phyloP scores from a whole-genome alignment of 2,113 vertebrate species.

The Microcebus lehilahytsara region DNA sequence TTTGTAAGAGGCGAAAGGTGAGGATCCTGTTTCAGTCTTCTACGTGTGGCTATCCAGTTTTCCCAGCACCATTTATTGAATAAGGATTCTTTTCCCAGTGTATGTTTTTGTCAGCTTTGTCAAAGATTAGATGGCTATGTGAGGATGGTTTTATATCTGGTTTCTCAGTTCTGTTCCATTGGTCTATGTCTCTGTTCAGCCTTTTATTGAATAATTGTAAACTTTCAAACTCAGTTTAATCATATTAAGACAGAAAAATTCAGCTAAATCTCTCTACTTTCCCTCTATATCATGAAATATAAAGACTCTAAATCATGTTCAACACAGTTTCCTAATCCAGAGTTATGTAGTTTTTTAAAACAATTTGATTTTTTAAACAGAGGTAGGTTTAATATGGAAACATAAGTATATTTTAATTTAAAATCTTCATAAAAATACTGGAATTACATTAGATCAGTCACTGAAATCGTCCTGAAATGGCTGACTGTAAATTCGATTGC shows the following conservation, averaged over 20 bases:
- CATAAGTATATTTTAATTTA: background rate
- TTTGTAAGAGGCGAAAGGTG: no score
- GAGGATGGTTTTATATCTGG: no score
- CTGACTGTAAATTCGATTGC: background rate
- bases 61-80: no score
- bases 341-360: background rate
- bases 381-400: background rate
- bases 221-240: conserved; percentile 16
- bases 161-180: no score
- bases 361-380: background rate
- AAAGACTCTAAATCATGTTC: background rate
- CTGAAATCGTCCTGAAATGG: background rate
- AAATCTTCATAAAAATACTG: background rate
- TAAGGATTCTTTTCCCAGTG: no score
- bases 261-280: background rate
- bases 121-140: no score
- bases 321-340: background rate
- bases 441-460: background rate
- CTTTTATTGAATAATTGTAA: conserved; percentile 29
- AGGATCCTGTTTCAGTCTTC: no score
- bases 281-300: background rate
- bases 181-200: background rate
- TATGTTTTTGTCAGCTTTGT: no score
- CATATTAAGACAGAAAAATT: background rate
- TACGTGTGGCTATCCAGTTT: no score